Evolutionary conservation across 2,888 invertebrate species (phyloP), one percentile per base, ranked within the genome.

Genomic region (Pristionchus arcanus): DNA sequence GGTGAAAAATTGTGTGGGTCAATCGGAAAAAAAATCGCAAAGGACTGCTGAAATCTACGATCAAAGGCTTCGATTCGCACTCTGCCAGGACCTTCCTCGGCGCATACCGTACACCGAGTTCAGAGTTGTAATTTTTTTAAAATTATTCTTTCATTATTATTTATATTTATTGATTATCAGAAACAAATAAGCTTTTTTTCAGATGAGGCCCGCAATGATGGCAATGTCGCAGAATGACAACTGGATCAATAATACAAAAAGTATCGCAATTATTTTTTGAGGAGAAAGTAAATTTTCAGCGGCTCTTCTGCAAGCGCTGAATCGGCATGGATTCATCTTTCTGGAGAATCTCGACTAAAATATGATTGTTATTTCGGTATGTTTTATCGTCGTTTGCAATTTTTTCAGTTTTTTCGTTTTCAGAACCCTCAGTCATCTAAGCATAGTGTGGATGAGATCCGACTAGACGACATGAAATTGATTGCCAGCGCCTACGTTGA

Each of bases 201-300:
- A 74, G 74, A 37, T 37, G 7, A 37, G 19, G 13, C 11, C 5
- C 15, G 5, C 74, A 21, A 74, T 74, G 37, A 16, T 37, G 74
- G 74, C 74, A 21, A 74, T 74, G 74, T 74, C 74, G 15, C 74
- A 74, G 74, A 74, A 28, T 19, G 74, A 74, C 37, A 21, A 19
- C 74, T 74, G 74, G 74, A 37, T 68, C 28, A 31, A 5, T 11
- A 15, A 15, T 68, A 31, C 19, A 5, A 68, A 68, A 68, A 16
- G 68, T 68, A 63, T 25, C 25, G 55, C 59, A 63, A 25, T 63
- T 16, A 16, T 63, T 63, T 63, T 21, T 25, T 21, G 7, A 4
- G 13, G 7, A 21, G 3, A 25, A 63, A 25, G 7, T 25, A 63
- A 63, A 63, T 4, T 63, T 63, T 25, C 68, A 68, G 68, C 15